These are phyloP conservation scores for Dexiosoma caninum DNA, from an alignment of 2,888 invertebrate species.

Conservation along the genomic window DNA sequence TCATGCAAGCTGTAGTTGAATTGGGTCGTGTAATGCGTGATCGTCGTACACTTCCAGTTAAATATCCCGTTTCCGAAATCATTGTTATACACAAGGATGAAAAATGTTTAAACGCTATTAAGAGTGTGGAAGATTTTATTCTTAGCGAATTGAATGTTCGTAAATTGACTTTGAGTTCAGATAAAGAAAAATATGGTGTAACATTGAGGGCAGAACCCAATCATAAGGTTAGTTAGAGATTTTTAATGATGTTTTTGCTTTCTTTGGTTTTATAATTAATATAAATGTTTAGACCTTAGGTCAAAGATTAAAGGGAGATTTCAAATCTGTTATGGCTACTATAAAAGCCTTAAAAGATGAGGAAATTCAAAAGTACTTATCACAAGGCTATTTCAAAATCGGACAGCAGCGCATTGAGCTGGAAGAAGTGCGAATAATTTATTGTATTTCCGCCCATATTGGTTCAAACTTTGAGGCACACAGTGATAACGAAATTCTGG, in stretches of 20 bases:
- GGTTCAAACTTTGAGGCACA: slow-evolving; percentile 90
- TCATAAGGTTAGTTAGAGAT: slow-evolving; percentile 81
- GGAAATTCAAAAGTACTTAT: slow-evolving; percentile 87
- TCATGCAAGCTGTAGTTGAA: slow-evolving; percentile 97
- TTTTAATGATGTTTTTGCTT: neutral
- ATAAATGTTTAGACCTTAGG: slow-evolving; percentile 80
- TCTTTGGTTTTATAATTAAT: neutral
- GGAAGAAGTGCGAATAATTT: slow-evolving; percentile 88
- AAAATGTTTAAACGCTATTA: slow-evolving; percentile 86
- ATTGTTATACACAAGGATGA: slow-evolving; percentile 94
- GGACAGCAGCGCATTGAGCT: slow-evolving; percentile 87
- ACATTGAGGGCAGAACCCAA: slow-evolving; percentile 95
- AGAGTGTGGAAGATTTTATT: slow-evolving; percentile 89
- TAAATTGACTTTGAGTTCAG: slow-evolving; percentile 88
- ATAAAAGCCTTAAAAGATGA: slow-evolving; percentile 88
- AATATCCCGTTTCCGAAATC: slow-evolving; percentile 97
- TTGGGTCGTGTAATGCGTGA: slow-evolving; percentile 95
- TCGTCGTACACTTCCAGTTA: slow-evolving; percentile 94
- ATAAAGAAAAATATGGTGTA: slow-evolving; percentile 95
- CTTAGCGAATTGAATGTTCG: slow-evolving; percentile 95
- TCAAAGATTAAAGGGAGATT: slow-evolving; percentile 90
- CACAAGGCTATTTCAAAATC: slow-evolving; percentile 85
- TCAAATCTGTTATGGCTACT: slow-evolving; percentile 90
- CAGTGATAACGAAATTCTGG: slow-evolving; percentile 92
- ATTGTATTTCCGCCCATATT: slow-evolving; percentile 73